Evolutionary conservation across 1,140 invertebrate species (phyloP).

Genomic region (Drosophila tropicalis): DNA sequence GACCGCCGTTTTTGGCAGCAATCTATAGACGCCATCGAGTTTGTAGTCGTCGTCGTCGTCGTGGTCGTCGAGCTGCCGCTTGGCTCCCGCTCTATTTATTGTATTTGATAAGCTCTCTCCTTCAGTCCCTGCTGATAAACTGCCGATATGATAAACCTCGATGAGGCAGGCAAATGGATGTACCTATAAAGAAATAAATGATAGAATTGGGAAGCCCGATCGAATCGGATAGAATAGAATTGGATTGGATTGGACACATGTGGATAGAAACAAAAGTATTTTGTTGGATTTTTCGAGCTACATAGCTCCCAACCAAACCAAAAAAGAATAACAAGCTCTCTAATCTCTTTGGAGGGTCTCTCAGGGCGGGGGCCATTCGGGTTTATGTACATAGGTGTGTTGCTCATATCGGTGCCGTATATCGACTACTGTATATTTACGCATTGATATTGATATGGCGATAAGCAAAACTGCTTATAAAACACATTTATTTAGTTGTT

Average conservation of each 20-base stretch:
- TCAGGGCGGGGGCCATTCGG: conserved; percentile 16
- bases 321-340: not conserved
- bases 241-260: not conserved
- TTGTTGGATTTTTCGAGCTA: not conserved
- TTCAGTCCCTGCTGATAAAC: conserved; percentile 42
- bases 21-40: conserved; percentile 77
- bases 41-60: conserved; percentile 17
- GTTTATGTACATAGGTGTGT: conserved; percentile 59
- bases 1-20: conserved; percentile 68
- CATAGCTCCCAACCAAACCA: no score
- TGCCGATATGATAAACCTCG: conserved; percentile 47
- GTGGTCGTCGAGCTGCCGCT: conserved; percentile 56
- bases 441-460: conserved; percentile 79
- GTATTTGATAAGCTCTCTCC: conserved; percentile 56
- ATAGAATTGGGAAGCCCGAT: not conserved
- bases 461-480: conserved; percentile 81
- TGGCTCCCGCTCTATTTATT: conserved; percentile 68
- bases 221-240: not conserved
- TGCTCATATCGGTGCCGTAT: conserved; percentile 59
- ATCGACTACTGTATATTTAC: conserved; percentile 82
- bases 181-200: conserved; percentile 1
- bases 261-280: conserved; percentile 14
- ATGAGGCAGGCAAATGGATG: conserved; percentile 26
- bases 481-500: conserved; percentile 80
- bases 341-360: conserved; percentile 48